phyloP scores from a whole-genome alignment of 1,140 invertebrate genomes.

The Diabrotica virgifera region DNA sequence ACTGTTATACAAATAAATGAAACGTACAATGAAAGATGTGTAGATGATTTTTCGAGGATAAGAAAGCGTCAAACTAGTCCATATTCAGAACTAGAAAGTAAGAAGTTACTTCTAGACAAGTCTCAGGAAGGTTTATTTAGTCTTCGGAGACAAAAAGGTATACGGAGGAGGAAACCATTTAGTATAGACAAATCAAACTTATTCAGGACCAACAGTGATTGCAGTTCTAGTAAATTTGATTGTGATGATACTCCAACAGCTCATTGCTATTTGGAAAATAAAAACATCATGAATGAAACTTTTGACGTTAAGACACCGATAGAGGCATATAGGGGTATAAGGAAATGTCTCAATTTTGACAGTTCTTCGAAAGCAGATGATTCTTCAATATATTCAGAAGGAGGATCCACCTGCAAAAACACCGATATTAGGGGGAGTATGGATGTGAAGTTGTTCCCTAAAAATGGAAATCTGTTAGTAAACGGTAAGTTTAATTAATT shows the following conservation, averaged over 20 bases:
- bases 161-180: conserved; percentile 34
- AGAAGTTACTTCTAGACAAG: conserved; percentile 25
- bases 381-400: conserved; percentile 30
- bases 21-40: conserved; percentile 44
- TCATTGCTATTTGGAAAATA: conserved; percentile 25
- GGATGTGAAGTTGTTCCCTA: conserved; percentile 34
- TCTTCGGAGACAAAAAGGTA: conserved; percentile 43
- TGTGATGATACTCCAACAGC: conserved; percentile 17
- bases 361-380: conserved; percentile 27
- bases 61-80: conserved; percentile 33
- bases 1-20: conserved; percentile 44
- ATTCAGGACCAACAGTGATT: conserved; percentile 18
- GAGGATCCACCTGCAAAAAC: conserved; percentile 22
- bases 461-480: conserved; percentile 30
- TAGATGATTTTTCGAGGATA: conserved; percentile 29
- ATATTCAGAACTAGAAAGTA: conserved; percentile 13
- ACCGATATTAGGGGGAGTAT: conserved; percentile 32
- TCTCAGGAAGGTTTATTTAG: conserved; percentile 28
- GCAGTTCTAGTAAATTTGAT: conserved; percentile 13
- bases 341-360: conserved; percentile 40
- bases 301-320: conserved; percentile 21
- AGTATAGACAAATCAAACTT: conserved; percentile 27
- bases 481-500: conserved; percentile 35
- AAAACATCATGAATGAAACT: conserved; percentile 13
- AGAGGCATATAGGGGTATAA: conserved; percentile 23